A percentile compares a stretch with the other conserved stretches of the same genome.
Conservation (phyloP, 2,797 vertebrate species). For the Jordanella pulchra region DNA sequence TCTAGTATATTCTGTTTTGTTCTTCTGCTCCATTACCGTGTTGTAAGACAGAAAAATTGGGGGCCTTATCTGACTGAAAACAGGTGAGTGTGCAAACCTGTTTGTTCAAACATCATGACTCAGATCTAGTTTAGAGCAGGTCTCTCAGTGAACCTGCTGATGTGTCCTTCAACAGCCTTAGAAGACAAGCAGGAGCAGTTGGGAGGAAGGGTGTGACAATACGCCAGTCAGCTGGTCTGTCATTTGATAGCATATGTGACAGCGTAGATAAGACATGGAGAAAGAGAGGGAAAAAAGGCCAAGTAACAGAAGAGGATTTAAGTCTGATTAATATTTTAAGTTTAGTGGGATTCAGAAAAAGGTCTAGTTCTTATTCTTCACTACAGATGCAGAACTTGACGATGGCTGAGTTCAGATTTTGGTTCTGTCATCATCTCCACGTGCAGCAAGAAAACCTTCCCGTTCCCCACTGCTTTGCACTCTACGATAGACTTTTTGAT, state of each 20-base stretch:
- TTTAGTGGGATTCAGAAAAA: conserved; percentile 60
- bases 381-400: conserved; percentile 38
- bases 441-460: background rate
- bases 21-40: background rate
- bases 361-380: conserved; percentile 23
- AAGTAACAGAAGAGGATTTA: conserved; percentile 52
- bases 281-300: conserved; percentile 19
- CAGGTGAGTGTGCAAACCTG: background rate
- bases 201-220: conserved; percentile 27
- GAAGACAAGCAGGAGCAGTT: conserved; percentile 19
- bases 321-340: conserved; percentile 76
- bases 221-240: conserved; percentile 61
- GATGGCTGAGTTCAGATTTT: conserved; percentile 33
- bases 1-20: background rate
- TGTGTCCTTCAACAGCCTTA: conserved; percentile 12
- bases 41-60: background rate
- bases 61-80: background rate
- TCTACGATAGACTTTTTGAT: background rate
- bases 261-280: conserved; percentile 33
- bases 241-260: conserved; percentile 65
- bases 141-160: conserved; percentile 41
- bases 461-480: background rate
- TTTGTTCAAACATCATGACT: conserved; percentile 22
- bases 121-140: conserved; percentile 10
- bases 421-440: conserved; percentile 9